These are phyloP conservation scores for Conistra vaccinii DNA, from an alignment of 2,888 invertebrate species.

Conservation along the genomic window DNA sequence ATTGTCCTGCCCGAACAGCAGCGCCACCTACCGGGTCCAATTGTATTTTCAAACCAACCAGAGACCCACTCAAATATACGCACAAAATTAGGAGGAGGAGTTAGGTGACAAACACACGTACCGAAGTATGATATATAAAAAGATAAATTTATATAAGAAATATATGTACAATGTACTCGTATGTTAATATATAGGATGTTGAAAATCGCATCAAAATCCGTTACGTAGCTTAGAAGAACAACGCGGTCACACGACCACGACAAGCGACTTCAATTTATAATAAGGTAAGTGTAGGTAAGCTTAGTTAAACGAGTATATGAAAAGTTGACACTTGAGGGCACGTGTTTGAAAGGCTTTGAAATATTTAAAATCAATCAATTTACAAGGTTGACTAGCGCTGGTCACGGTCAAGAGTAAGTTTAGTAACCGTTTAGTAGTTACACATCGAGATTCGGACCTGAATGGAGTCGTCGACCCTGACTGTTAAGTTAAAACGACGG, in stretches of 20 bases:
- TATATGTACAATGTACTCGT: no score
- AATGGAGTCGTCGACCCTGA: constrained; percentile 29
- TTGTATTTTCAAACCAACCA: no score
- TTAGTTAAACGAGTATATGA: neutral
- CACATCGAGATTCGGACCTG: constrained; percentile 12
- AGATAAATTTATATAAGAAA: no score
- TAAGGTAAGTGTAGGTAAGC: neutral
- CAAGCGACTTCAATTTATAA: neutral
- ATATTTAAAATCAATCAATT: constrained; percentile 30
- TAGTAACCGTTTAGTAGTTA: constrained; percentile 27
- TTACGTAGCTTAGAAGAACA: neutral
- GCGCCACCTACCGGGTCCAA: no score
- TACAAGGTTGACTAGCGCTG: constrained; percentile 22
- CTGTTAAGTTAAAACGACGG: neutral
- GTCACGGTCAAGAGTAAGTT: constrained; percentile 51
- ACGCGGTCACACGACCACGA: neutral
- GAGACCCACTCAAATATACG: no score
- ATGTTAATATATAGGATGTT: no score
- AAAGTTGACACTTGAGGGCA: neutral
- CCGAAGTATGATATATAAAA: no score
- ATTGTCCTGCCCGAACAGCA: no score
- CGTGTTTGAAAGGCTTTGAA: constrained; percentile 35
- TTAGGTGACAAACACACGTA: no score
- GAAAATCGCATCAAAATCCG: neutral
- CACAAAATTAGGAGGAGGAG: no score